Conservation (phyloP, 92 coral and sea anemone genomes). For the Epizoanthus rinbou region DNA sequence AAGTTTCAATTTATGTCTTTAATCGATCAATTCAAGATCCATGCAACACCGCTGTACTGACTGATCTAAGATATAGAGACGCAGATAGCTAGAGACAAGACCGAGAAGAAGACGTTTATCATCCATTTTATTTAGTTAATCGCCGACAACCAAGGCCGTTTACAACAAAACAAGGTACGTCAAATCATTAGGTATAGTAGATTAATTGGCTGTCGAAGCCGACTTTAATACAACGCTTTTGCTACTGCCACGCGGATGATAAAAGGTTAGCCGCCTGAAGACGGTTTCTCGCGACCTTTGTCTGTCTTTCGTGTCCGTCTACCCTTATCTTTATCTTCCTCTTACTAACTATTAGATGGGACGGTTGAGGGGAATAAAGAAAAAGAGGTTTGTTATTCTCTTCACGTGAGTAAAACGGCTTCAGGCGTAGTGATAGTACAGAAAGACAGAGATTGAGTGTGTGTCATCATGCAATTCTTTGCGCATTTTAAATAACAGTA, state of each 20-base stretch:
- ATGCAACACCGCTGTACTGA: too few relatives aligned
- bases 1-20: too few relatives aligned
- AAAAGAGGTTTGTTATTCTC: neutral
- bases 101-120: too few relatives aligned
- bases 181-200: too few relatives aligned
- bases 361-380: neutral
- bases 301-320: neutral
- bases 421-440: slow-evolving; percentile 8
- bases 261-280: slow-evolving; percentile 4
- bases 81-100: too few relatives aligned
- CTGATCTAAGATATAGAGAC: too few relatives aligned
- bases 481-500: neutral
- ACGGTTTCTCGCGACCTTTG: slow-evolving; percentile 1
- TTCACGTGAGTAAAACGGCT: slow-evolving; percentile 4
- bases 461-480: neutral
- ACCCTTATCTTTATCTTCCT: neutral
- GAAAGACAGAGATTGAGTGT: neutral
- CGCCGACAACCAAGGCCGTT: too few relatives aligned
- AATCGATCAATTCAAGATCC: too few relatives aligned
- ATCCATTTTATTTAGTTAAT: too few relatives aligned
- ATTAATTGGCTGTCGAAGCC: neutral
- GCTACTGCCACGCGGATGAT: neutral
- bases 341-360: neutral
- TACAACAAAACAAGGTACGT: too few relatives aligned
- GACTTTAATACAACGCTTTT: too few relatives aligned